Evolutionary conservation across 2,888 invertebrate genomes (phyloP).

Genomic region (Drosophila demipolita): DNA sequence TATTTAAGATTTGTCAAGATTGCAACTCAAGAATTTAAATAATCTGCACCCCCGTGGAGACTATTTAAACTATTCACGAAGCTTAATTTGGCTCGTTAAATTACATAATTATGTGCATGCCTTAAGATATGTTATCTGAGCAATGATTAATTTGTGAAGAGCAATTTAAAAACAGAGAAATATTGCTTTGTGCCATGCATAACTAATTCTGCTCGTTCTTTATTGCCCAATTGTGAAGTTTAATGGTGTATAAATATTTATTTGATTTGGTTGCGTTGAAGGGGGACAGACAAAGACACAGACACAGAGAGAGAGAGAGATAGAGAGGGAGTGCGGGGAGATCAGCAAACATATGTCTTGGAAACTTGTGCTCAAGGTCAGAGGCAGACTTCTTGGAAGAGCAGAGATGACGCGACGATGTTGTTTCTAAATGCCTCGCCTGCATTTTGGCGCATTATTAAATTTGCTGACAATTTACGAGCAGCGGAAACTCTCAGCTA

Average conservation of each 20-base stretch:
- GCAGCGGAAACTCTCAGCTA: slow-evolving; percentile 62
- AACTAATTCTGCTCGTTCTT: slow-evolving; percentile 55
- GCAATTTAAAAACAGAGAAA: slow-evolving; percentile 22
- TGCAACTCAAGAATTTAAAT: slow-evolving; percentile 22
- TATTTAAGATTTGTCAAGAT: slow-evolving; percentile 4
- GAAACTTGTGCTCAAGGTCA: slow-evolving; percentile 51
- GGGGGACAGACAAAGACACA: background rate
- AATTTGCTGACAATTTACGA: slow-evolving; percentile 59
- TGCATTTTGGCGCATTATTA: slow-evolving; percentile 57
- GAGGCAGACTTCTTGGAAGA: slow-evolving; percentile 51
- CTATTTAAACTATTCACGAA: slow-evolving; percentile 42
- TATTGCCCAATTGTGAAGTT: slow-evolving; percentile 55
- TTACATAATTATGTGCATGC: slow-evolving; percentile 39
- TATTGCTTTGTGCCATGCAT: slow-evolving; percentile 41
- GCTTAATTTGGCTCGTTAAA: slow-evolving; percentile 35
- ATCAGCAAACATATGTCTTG: slow-evolving; percentile 33
- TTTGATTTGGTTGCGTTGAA: slow-evolving; percentile 23
- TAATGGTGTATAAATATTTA: slow-evolving; percentile 62
- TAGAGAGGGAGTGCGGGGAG: slow-evolving; percentile 2
- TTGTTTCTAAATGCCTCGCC: slow-evolving; percentile 1
- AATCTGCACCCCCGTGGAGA: slow-evolving; percentile 13
- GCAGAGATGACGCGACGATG: slow-evolving; percentile 3
- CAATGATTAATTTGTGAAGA: slow-evolving; percentile 37
- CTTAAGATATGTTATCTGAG: slow-evolving; percentile 15
- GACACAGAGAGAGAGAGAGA: background rate